Evolutionary conservation across 2,888 invertebrate genomes (phyloP), one percentile per base, ranked within the genome.

Genomic region (Chrysotoxum bicinctum): DNA sequence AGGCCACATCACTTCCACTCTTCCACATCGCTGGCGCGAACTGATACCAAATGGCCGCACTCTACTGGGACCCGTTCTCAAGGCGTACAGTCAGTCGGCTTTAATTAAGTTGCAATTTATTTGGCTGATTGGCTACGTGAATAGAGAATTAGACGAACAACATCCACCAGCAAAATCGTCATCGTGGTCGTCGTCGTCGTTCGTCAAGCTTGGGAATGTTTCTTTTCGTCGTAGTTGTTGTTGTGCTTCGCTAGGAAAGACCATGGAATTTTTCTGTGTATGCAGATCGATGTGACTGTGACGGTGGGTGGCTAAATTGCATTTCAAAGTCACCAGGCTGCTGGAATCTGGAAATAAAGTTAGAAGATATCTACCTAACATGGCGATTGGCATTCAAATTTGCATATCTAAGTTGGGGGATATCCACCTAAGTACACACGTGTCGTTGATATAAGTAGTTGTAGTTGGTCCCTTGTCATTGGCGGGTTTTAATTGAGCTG

Each of bases 61-160:
- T 32, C 12, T 26, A 3, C 26, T 50, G 66, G 23, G 76, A 77
- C 73, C 21, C 62, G 68, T 58, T 76, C 19, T 75, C 30, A 76
- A 45, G 26, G 43, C 66, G 52, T 52, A 54, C 43, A 32, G 50
- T 26, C 40, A 40, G 64, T 78, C 74, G 56, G 35, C 69, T 78
- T 83, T 64, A 83, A 85, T 85, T 85, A 69, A 81, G 76, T 52
- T 85, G 85, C 85, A 85, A 81, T 85, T 85, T 85, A 81, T 81
- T 85, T 81, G 85, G 73, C 73, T 76, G 80, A 76, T 85, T 76
- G 85, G 80, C 52, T 72, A 60, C 40, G 80, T 56, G 66, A 62
- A 66, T 68, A 21, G 68, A 21, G 72, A 68, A 68, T 77, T 76
- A 77, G 81, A 54, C 68, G 30, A 60, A 21, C 35, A 54, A 19